Evolutionary conservation across 2,888 invertebrate species (phyloP).

Genomic region (Thyatira batis): DNA sequence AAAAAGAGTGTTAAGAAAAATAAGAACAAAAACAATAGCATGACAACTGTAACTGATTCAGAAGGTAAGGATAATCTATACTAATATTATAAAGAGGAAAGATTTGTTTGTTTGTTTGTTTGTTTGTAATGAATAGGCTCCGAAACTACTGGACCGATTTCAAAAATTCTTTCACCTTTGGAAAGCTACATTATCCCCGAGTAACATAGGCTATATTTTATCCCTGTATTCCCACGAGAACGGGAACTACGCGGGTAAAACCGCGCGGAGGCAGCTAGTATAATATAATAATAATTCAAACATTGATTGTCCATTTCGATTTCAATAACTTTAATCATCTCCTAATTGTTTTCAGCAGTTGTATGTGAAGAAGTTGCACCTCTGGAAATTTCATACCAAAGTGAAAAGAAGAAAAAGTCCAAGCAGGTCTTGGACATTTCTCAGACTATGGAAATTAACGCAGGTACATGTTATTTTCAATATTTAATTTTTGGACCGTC

Average conservation of each 20-base stretch:
- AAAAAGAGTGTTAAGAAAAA: constrained; percentile 28
- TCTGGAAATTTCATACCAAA: constrained; percentile 36
- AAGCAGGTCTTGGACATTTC: constrained; percentile 12
- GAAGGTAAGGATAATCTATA: constrained; percentile 8
- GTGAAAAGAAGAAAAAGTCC: constrained; percentile 30
- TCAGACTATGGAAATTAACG: neutral
- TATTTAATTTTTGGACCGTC: neutral
- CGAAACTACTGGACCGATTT: neutral
- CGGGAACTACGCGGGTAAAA: too few species aligned
- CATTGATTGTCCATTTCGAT: too few species aligned
- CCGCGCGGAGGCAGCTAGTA: too few species aligned
- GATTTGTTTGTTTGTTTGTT: too few species aligned
- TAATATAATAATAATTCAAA: too few species aligned
- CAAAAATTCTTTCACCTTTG: too few species aligned
- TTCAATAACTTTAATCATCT: constrained; percentile 12
- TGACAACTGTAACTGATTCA: constrained; percentile 6
- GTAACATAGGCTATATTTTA: too few species aligned
- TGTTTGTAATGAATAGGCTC: too few species aligned
- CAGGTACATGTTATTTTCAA: neutral
- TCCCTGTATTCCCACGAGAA: too few species aligned
- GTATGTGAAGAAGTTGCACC: constrained; percentile 38
- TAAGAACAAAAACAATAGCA: constrained; percentile 19
- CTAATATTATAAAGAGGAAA: too few species aligned
- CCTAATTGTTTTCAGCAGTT: constrained; percentile 11
- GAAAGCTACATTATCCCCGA: too few species aligned